Conservation (phyloP, 2,113 vertebrate genomes). For the Neolamprologus cancellatus region DNA sequence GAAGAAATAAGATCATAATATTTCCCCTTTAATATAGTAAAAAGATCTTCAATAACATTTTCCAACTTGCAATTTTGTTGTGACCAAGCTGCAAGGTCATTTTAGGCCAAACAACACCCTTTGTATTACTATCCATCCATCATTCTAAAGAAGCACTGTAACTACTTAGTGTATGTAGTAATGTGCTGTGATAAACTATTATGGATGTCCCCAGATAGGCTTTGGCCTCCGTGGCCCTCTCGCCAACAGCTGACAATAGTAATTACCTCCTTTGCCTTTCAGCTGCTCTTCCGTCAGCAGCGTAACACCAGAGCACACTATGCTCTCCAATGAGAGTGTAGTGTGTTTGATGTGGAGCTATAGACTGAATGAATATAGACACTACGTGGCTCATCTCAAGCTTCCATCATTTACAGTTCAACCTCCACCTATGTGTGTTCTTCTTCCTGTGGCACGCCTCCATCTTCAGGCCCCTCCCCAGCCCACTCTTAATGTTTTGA, state of each 20-base stretch:
- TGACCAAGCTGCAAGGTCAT: background rate
- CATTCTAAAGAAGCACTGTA: background rate
- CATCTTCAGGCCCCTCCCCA: background rate
- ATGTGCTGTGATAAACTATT: constrained; percentile 42
- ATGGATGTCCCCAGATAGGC: constrained; percentile 38
- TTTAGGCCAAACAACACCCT: background rate
- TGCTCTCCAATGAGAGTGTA: background rate
- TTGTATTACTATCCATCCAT: constrained; percentile 8
- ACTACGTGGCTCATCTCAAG: background rate
- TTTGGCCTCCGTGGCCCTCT: constrained; percentile 34
- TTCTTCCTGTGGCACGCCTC: background rate
- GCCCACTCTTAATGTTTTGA: background rate
- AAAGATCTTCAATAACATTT: background rate
- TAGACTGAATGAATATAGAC: background rate
- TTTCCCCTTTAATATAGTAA: background rate
- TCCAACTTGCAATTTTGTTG: background rate
- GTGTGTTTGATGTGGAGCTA: background rate
- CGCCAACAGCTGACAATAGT: constrained; percentile 53
- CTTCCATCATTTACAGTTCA: background rate
- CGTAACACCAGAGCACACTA: constrained; percentile 10
- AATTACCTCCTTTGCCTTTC: constrained; percentile 45
- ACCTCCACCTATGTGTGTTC: background rate
- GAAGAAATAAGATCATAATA: background rate
- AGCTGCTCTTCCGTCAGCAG: constrained; percentile 28
- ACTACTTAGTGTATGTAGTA: constrained; percentile 35